A percentile compares a stretch with the other conserved stretches of the same genome.
Evolutionary conservation across 2,797 vertebrate genomes (phyloP).

Genomic region (Rhinichthys osculus): DNA sequence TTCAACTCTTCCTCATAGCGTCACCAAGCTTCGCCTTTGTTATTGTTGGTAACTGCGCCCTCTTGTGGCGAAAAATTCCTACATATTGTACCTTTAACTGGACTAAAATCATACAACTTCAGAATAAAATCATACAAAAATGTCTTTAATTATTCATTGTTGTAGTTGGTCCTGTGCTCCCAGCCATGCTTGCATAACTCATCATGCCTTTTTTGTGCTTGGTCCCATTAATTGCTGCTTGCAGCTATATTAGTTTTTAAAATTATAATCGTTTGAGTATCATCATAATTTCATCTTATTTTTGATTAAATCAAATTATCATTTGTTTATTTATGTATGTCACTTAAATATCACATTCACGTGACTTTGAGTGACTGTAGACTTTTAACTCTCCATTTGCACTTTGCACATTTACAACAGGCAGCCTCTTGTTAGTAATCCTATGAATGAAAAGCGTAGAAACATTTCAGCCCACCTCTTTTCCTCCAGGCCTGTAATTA

Average conservation of each 20-base stretch:
- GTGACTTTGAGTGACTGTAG: background rate
- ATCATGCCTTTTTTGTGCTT: background rate
- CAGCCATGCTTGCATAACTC: background rate
- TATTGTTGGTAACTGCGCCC: no score
- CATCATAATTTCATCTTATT: background rate
- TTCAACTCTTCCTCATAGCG: no score
- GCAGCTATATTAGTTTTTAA: background rate
- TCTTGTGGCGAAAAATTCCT: no score
- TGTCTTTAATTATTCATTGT: background rate
- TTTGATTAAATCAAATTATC: background rate
- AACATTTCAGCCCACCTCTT: constrained; percentile 20
- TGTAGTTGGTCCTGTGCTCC: background rate
- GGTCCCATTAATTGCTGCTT: background rate
- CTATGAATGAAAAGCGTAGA: constrained; percentile 24
- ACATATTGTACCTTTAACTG: no score
- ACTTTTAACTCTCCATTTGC: background rate
- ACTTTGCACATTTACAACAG: background rate
- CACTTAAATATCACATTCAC: background rate
- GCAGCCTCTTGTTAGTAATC: background rate
- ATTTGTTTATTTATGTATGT: background rate
- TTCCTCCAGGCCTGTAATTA: constrained; percentile 41
- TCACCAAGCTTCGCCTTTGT: no score
- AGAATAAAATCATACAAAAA: background rate
- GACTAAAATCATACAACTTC: background rate
- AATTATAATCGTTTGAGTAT: background rate